Conservation (phyloP, 1,140 invertebrate genomes). For the Ostrea edulis region DNA sequence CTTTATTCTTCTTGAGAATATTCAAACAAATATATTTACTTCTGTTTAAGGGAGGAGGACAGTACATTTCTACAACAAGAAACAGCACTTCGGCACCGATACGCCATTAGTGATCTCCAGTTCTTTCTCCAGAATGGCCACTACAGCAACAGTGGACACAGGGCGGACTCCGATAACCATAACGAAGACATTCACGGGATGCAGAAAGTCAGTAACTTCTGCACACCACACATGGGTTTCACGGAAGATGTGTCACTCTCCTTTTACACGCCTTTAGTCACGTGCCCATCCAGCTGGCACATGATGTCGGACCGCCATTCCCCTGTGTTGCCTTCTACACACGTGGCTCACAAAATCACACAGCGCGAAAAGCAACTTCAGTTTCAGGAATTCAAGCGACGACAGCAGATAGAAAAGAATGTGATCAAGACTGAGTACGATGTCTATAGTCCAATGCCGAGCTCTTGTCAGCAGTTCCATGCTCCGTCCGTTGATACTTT, state of each 20-base stretch:
- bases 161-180: background rate
- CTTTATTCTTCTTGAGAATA: background rate
- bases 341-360: slow-evolving; percentile 69
- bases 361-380: slow-evolving; percentile 69
- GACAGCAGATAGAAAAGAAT: slow-evolving; percentile 60
- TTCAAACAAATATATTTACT: background rate
- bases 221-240: slow-evolving; percentile 56
- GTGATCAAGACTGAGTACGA: slow-evolving; percentile 12
- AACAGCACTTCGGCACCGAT: slow-evolving; percentile 58
- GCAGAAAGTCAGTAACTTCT: slow-evolving; percentile 53
- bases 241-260: slow-evolving; percentile 53
- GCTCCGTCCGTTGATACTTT: background rate
- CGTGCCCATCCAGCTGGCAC: slow-evolving; percentile 72
- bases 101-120: slow-evolving; percentile 62
- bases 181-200: slow-evolving; percentile 46
- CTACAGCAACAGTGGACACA: slow-evolving; percentile 27
- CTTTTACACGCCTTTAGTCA: slow-evolving; percentile 54
- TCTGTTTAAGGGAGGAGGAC: slow-evolving; percentile 66
- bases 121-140: slow-evolving; percentile 51
- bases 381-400: slow-evolving; percentile 66
- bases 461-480: background rate
- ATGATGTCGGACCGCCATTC: slow-evolving; percentile 67
- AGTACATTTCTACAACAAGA: slow-evolving; percentile 73
- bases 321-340: slow-evolving; percentile 71
- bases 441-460: background rate